Percentiles rank a stretch among this genome's conserved stretches.
Conservation (phyloP, 2,888 invertebrate genomes). For the Limnephilus marmoratus region DNA sequence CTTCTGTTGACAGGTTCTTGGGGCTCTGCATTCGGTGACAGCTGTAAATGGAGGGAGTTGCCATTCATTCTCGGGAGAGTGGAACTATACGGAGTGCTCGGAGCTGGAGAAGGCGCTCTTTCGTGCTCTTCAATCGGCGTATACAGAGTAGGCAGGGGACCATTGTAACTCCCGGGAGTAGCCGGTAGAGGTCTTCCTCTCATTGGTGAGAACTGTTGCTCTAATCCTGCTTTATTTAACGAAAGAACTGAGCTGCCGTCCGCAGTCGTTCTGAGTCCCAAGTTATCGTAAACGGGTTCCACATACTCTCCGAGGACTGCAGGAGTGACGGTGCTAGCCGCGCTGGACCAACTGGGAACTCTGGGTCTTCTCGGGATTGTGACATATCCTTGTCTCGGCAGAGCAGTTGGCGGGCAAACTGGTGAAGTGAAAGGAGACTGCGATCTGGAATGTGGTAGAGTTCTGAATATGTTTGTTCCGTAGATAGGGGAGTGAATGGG, state of each 20-base stretch:
- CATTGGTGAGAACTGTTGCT: conserved; percentile 76
- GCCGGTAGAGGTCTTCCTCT: conserved; percentile 81
- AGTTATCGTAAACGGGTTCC: conserved; percentile 91
- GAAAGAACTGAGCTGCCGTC: conserved; percentile 90
- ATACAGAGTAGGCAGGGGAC: conserved; percentile 74
- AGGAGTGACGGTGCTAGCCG: conserved; percentile 77
- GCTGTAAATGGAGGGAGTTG: conserved; percentile 74
- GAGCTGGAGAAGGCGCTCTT: conserved; percentile 76
- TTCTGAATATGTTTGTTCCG: conserved; percentile 85
- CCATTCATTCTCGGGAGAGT: conserved; percentile 75
- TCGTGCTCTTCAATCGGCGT: conserved; percentile 78
- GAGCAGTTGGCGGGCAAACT: conserved; percentile 80
- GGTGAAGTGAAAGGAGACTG: conserved; percentile 86
- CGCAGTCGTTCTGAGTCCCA: conserved; percentile 90
- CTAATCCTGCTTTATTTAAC: conserved; percentile 83
- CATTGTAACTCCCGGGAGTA: conserved; percentile 76
- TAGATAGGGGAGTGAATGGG: conserved; percentile 83
- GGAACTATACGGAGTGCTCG: conserved; percentile 74
- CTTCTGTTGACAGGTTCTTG: conserved; percentile 75
- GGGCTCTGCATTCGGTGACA: conserved; percentile 75
- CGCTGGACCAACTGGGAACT: conserved; percentile 88
- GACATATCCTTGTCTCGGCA: conserved; percentile 88
- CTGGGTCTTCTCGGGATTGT: conserved; percentile 91
- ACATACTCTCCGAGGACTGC: conserved; percentile 77
- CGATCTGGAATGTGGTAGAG: conserved; percentile 87